Evolutionary conservation across 2,113 vertebrate genomes (phyloP).

Genomic region (Toxostoma redivivum): DNA sequence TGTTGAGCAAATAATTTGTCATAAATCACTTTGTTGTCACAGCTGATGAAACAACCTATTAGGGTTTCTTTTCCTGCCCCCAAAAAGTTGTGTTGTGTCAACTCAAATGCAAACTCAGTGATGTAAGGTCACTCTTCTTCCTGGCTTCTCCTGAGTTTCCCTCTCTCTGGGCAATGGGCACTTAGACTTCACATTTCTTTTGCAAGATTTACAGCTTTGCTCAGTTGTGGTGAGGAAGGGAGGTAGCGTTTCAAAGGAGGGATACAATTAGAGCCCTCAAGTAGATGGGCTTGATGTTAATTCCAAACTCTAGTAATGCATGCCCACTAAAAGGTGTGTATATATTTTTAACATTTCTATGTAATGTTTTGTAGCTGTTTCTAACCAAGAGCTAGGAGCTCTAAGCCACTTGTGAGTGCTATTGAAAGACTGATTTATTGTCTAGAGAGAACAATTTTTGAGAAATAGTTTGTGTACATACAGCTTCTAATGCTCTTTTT

Average conservation of each 20-base stretch:
- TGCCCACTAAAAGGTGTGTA: background rate
- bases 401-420: background rate
- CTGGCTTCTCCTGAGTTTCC: background rate
- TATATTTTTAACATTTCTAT: background rate
- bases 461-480: constrained; percentile 11
- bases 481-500: constrained; percentile 11
- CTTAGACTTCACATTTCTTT: background rate
- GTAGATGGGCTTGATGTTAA: background rate
- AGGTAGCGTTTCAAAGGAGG: background rate
- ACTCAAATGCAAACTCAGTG: background rate
- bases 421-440: background rate
- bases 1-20: background rate
- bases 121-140: background rate
- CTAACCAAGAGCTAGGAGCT: background rate
- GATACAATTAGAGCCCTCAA: background rate
- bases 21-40: background rate
- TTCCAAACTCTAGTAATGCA: background rate
- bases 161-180: background rate
- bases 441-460: background rate
- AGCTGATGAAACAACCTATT: background rate
- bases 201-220: background rate
- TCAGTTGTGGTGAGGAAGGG: background rate
- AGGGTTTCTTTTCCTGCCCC: rapidly evolving
- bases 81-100: rapidly evolving
- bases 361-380: background rate